Percentiles rank a stretch among this genome's conserved stretches.
Evolutionary conservation across 2,113 vertebrate species (phyloP).

Genomic region (Marmota flaviventris): DNA sequence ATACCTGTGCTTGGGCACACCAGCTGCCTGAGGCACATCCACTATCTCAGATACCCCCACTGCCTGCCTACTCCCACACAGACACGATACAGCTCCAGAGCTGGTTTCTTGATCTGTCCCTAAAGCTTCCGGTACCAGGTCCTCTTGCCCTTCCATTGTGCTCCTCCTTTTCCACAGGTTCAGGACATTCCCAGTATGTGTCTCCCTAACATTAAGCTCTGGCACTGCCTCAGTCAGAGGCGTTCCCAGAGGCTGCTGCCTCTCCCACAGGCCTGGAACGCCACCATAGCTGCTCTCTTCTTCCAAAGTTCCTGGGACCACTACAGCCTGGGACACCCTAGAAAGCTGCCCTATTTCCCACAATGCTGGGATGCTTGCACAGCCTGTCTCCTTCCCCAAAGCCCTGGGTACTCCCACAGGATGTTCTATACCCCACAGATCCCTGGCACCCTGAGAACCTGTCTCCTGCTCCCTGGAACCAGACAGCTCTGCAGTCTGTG

Average conservation of each 20-base stretch:
- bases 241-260: not conserved
- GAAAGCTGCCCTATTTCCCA: slow-evolving; percentile 52
- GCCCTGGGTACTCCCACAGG: not conserved
- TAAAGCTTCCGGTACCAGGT: not conserved
- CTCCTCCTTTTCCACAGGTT: slow-evolving; percentile 52
- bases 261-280: not conserved
- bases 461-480: not conserved
- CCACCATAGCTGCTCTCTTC: not conserved
- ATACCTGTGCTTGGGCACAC: not conserved
- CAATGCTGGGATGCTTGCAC: not conserved
- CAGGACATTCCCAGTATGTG: not conserved
- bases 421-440: slow-evolving; percentile 23
- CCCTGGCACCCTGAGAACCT: not conserved
- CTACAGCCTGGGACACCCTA: not conserved
- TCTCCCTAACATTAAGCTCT: not conserved
- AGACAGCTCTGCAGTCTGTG: not conserved
- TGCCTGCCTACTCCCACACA: slow-evolving; percentile 36
- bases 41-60: not conserved
- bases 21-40: not conserved
- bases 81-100: not conserved
- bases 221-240: not conserved
- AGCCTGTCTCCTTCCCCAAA: not conserved
- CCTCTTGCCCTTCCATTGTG: not conserved
- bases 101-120: not conserved
- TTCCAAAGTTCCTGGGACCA: not conserved